phyloP scores from a whole-genome alignment of 2,888 invertebrate species.

The Chymomyza fuscimana region DNA sequence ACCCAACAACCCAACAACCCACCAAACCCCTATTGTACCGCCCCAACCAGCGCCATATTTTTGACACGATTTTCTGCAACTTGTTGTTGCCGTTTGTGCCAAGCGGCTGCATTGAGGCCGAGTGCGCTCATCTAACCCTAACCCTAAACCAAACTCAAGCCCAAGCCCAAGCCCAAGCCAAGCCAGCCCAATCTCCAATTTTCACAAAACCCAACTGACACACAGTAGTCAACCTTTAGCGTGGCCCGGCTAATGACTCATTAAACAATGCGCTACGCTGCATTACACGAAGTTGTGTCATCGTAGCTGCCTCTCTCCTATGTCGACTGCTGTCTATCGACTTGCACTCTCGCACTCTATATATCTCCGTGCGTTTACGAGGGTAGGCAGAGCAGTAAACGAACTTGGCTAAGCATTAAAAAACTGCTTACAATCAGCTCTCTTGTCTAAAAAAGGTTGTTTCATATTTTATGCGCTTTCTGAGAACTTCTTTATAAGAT shows the following conservation, averaged over 20 bases:
- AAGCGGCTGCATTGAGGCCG: neutral
- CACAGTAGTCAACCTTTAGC: neutral
- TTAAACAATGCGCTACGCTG: conserved; percentile 54
- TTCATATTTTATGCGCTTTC: too few relatives aligned
- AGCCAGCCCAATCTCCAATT: neutral
- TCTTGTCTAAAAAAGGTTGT: too few relatives aligned
- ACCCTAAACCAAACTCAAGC: too few relatives aligned
- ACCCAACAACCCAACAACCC: too few relatives aligned
- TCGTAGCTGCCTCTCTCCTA: neutral
- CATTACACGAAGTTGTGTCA: conserved; percentile 20
- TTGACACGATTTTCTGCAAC: conserved; percentile 55
- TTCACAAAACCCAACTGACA: neutral
- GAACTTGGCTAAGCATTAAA: too few relatives aligned
- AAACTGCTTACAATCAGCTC: too few relatives aligned
- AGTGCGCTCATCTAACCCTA: neutral
- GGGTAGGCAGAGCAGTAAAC: too few relatives aligned
- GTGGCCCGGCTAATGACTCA: conserved; percentile 60
- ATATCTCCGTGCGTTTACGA: too few relatives aligned
- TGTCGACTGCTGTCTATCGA: neutral
- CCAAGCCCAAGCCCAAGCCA: too few relatives aligned
- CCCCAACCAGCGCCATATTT: conserved; percentile 15
- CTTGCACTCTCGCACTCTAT: too few relatives aligned
- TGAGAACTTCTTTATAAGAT: too few relatives aligned
- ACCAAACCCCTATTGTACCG: too few relatives aligned
- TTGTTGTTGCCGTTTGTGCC: neutral